Base-by-base conservation (phyloP, 2,113 vertebrate species). In the Corydoras maculifer region DNA sequence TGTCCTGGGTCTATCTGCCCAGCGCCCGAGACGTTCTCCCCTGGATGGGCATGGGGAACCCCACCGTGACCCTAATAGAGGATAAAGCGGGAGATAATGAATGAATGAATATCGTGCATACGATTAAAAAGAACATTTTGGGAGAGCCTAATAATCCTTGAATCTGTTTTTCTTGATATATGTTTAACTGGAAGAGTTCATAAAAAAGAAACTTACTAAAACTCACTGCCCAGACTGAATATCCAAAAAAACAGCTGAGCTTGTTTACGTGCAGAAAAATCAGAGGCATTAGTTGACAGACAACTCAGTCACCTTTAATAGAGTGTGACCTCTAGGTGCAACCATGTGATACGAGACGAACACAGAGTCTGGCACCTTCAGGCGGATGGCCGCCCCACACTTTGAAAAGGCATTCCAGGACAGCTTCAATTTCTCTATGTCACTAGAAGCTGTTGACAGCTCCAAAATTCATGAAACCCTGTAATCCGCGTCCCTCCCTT, bases 361-460 rank as follows among this genome's bases (percentile, higher is more conserved):
- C 59, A 66, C 61, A 78, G 43, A 62, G 65, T 15, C 50, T 68
- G 61, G 31, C 72, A 68, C 72, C 65, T 75, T 75, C 72, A 74
- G 53, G 63, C 48, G 62, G 31, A 61, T 15, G 13, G 48, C 55
- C 65, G 31, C 76, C 75, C 72, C 72, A 76, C 60, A 57, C 63
- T 70, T 64, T 77, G 73, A 30, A 68, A 72, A 82, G 72, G 77
- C 49, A 64, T 77, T 78, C 43, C 77, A 78, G 79, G 84, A 84
- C 75, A 74, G 73, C 75, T 84, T 73, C 58, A 77, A 73, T 82
- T 80, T 72, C 78, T 71, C 66, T 70, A 73, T 77, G 77, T 84
- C 79, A 75, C 72, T 62, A 69, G 58, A 13, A n/a, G 13, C 58
- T 58, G 14, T 73, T 77, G 77, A 81, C 81, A 84, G 78, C 79